These are phyloP conservation scores for Botia almorhae DNA, from an alignment of 2,797 vertebrate species.

Conservation along the genomic window DNA sequence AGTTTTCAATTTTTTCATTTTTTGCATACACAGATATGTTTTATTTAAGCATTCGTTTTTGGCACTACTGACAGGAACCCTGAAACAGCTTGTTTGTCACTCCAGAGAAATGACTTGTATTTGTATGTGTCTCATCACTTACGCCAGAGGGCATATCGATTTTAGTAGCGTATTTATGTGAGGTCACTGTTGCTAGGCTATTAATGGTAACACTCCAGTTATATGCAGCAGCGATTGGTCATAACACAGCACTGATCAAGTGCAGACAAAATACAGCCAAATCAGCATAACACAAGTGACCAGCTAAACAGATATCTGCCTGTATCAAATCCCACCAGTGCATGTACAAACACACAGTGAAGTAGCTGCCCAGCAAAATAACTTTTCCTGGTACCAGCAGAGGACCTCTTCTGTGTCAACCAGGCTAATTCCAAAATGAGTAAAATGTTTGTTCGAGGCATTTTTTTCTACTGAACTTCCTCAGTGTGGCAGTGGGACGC, in stretches of 20 bases:
- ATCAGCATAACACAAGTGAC: constrained; percentile 22
- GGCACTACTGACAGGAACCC: neutral
- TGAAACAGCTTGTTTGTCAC: neutral
- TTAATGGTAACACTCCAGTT: constrained; percentile 45
- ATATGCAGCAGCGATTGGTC: constrained; percentile 26
- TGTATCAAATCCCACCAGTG: constrained; percentile 7
- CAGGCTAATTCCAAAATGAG: constrained; percentile 74
- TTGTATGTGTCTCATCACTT: constrained; percentile 27
- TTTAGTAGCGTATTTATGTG: constrained; percentile 45
- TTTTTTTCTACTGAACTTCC: constrained; percentile 87
- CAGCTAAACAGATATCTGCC: constrained; percentile 7
- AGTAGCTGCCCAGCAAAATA: neutral
- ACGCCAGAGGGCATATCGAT: constrained; percentile 42
- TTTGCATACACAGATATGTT: neutral
- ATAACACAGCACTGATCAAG: constrained; percentile 23
- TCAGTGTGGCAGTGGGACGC: constrained; percentile 87
- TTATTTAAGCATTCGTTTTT: neutral
- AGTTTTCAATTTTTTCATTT: neutral
- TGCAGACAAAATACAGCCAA: constrained; percentile 6
- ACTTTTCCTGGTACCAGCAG: constrained; percentile 73
- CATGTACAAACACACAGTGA: neutral
- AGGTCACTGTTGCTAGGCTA: constrained; percentile 50
- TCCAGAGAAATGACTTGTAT: constrained; percentile 27
- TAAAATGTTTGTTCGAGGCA: constrained; percentile 87
- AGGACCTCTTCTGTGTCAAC: constrained; percentile 78